Evolutionary conservation across 2,113 vertebrate species (phyloP), one percentile per base, ranked within the genome.

Genomic region (Scomber colias): DNA sequence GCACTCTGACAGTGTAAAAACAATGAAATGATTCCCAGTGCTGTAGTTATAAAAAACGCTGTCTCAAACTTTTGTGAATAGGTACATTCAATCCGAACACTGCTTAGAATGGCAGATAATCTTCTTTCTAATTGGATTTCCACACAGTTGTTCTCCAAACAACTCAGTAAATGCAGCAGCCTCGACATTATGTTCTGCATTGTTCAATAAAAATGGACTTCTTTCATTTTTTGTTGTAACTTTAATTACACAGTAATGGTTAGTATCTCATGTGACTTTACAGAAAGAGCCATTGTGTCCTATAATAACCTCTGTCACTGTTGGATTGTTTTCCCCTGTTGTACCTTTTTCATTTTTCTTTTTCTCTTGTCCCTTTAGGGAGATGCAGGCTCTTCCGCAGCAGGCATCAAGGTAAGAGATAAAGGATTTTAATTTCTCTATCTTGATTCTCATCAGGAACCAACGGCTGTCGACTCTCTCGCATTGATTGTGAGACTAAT

Each of bases 301-400:
- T 61, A n/a, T 59, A 77, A 55, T 60, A 45, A 45, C 44, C 53
- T 31, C 11, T 61, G 12, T 67, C 13, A 67, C 49, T 61, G 30
- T 46, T 73, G 5, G 45, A 45, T 6, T 1, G 4, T 55, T 24
- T 82, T 68, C 13, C 1, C 1, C 8, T 44, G 14, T 60, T 57
- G 15, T 49, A 10, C n/a, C 19, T 60, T 4, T 79, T 13, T 46
- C 2, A 50, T 14, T 83, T 63, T 21, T 14, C 11, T n/a, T 57
- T 61, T 55, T 78, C 50, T 66, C 78, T 79, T 59, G 30, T 60
- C 30, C 55, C 24, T 40, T 40, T 7, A 99, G 98, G 98, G 98
- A 82, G 97, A 98, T 70, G 94, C 98, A 4, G 98, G 98, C 66
- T 99, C 98, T 1, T 98, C 98, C 82, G 98, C 98, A n/a, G 98